Conservation (phyloP, 1,140 invertebrate species). For the Schlechtendalia chinensis region DNA sequence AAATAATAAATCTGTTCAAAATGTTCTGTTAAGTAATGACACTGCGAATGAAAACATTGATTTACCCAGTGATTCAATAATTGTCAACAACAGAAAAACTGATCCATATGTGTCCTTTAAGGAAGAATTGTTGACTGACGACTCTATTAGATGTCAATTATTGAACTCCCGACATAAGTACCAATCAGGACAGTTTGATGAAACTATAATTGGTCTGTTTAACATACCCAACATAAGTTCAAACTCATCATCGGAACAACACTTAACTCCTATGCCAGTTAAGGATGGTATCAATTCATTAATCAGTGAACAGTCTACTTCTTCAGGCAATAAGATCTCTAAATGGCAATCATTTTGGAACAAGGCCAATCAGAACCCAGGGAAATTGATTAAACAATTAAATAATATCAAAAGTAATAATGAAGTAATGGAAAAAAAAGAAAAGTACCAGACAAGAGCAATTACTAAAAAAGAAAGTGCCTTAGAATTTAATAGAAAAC, state of each 20-base stretch:
- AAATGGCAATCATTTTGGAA: constrained; percentile 33
- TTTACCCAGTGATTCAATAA: not conserved
- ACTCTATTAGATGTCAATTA: not conserved
- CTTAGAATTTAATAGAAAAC: not conserved
- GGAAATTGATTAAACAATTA: not conserved
- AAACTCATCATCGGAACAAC: not conserved
- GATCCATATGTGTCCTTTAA: not conserved
- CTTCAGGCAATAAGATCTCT: not conserved
- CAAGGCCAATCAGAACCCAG: not conserved
- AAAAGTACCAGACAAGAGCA: constrained; percentile 28
- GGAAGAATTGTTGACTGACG: not conserved
- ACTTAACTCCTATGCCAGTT: not conserved
- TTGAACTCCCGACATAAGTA: not conserved
- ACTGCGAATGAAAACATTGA: not conserved
- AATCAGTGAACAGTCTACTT: constrained; percentile 7
- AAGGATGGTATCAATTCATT: not conserved
- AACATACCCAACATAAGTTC: not conserved
- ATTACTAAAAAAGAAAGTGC: constrained; percentile 21
- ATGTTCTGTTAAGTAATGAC: not conserved
- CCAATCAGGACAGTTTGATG: not conserved
- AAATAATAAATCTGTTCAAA: constrained; percentile 11
- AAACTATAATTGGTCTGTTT: constrained; percentile 20
- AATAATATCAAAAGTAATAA: not conserved
- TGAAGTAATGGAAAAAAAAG: not conserved
- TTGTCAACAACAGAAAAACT: not conserved